Evolutionary conservation across 2,113 vertebrate genomes (phyloP).

Genomic region (Leucopsar rothschildi): DNA sequence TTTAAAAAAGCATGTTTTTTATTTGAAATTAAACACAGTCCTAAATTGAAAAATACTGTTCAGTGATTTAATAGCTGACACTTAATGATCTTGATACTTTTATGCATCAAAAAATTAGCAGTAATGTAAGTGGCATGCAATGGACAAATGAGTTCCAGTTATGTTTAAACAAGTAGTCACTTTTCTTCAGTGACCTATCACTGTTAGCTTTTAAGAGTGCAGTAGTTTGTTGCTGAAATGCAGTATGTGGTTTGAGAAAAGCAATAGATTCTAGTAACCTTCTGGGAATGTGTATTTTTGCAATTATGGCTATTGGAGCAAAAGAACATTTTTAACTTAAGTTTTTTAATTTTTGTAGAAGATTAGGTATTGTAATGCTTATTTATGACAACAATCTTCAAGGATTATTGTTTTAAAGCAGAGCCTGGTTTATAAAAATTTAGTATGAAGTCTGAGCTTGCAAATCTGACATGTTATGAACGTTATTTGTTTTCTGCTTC

Average conservation of each 20-base stretch:
- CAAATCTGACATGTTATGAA: not conserved
- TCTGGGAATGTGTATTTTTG: constrained; percentile 1
- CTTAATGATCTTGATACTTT: constrained; percentile 61
- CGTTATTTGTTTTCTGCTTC: not conserved
- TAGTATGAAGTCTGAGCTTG: not conserved
- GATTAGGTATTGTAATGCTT: not conserved
- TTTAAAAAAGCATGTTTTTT: constrained; percentile 73
- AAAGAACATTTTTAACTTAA: not conserved
- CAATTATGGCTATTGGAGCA: not conserved
- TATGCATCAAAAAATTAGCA: constrained; percentile 55
- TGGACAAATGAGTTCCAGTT: constrained; percentile 42
- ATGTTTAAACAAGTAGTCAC: constrained; percentile 47
- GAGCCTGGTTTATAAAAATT: not conserved
- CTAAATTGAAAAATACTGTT: constrained; percentile 58
- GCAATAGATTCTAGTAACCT: constrained; percentile 22
- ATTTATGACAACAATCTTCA: not conserved
- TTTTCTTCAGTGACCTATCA: constrained; percentile 50
- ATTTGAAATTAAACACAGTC: constrained; percentile 60
- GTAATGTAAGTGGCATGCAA: constrained; percentile 64
- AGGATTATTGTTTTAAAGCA: not conserved
- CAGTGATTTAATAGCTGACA: constrained; percentile 61
- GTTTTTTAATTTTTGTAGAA: not conserved
- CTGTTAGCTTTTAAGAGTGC: constrained; percentile 61
- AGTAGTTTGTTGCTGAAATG: constrained; percentile 60
- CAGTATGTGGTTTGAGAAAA: constrained; percentile 43